Evolutionary conservation across 2,797 vertebrate genomes (phyloP).

Genomic region (Luscinia megarhynchos): DNA sequence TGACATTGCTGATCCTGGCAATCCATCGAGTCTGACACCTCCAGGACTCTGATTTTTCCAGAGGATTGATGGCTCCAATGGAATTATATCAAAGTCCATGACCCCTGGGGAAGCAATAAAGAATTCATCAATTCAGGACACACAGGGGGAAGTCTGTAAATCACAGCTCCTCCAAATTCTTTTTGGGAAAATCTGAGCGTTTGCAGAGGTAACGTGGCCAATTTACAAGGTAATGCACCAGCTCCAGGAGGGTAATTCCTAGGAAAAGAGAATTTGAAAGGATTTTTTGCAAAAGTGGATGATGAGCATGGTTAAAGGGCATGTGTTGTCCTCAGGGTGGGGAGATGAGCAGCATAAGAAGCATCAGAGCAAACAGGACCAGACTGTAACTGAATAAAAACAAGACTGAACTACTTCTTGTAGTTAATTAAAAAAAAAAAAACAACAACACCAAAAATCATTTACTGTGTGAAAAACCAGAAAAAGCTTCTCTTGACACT

Average conservation of each 20-base stretch:
- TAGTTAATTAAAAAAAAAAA: too few relatives aligned
- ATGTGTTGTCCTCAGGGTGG: fast-evolving
- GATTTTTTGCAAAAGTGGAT: not conserved
- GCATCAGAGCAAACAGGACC: not conserved
- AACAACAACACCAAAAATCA: not conserved
- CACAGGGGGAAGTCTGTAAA: not conserved
- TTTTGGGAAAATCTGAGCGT: not conserved
- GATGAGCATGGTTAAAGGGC: not conserved
- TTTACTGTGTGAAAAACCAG: not conserved
- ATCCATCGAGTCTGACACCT: constrained; percentile 7
- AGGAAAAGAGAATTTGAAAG: not conserved
- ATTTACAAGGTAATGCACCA: not conserved
- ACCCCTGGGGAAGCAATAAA: not conserved
- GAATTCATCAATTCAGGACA: not conserved
- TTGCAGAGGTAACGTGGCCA: not conserved
- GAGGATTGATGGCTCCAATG: not conserved
- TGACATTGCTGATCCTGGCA: not conserved
- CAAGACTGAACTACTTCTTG: not conserved
- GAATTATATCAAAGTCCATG: not conserved
- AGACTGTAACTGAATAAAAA: not conserved
- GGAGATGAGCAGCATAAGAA: not conserved
- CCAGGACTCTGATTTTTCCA: not conserved
- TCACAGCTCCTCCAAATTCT: not conserved
- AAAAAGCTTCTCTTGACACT: not conserved
- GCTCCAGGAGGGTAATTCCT: not conserved